These are phyloP conservation scores for Amia ocellicauda DNA, from an alignment of 2,113 vertebrate genomes.

Conservation along the genomic window DNA sequence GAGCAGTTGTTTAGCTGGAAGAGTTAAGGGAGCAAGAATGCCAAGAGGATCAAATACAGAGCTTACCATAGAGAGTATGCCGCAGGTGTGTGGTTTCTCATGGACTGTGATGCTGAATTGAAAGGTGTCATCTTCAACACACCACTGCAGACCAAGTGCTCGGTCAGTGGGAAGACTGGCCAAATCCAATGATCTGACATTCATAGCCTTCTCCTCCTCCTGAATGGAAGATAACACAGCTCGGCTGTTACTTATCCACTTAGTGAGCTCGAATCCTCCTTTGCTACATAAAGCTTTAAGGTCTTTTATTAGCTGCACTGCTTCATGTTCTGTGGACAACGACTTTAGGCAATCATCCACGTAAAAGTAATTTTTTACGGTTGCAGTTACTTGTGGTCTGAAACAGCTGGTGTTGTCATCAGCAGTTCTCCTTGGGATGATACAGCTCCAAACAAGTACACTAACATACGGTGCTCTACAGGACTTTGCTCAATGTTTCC, in stretches of 20 bases:
- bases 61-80: conserved; percentile 6
- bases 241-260: conserved; percentile 12
- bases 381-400: too few species aligned
- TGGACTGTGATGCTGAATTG: neutral
- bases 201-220: conserved; percentile 3
- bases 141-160: conserved; percentile 2
- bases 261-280: too few species aligned
- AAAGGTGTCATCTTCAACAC: conserved; percentile 1
- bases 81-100: neutral
- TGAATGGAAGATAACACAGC: conserved; percentile 16
- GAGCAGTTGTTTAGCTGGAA: neutral
- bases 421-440: too few species aligned
- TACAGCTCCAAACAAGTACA: too few species aligned
- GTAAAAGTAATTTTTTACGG: conserved; percentile 14
- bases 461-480: neutral
- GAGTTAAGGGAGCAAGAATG: neutral
- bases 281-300: conserved; percentile 8
- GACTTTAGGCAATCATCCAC: conserved; percentile 26
- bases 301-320: conserved; percentile 12
- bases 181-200: conserved; percentile 11
- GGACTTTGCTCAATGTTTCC: neutral
- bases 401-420: too few species aligned
- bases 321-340: conserved; percentile 10
- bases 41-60: conserved; percentile 11
- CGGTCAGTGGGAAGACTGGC: conserved; percentile 12